phyloP scores from a whole-genome alignment of 2,797 vertebrate species.

The Sebastes miniatus region DNA sequence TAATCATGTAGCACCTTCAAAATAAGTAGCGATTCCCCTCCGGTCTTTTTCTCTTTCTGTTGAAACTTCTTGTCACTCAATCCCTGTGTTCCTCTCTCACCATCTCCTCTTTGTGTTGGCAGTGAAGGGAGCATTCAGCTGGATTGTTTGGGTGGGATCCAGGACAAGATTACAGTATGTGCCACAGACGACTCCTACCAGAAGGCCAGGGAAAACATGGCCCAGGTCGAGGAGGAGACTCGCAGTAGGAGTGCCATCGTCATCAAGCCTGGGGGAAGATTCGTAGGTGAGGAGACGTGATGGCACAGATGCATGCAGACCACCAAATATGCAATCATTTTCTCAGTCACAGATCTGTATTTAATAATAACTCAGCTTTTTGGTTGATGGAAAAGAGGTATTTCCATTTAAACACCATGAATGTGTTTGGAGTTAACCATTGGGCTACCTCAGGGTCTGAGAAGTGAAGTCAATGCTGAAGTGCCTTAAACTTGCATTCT shows the following conservation, averaged over 20 bases:
- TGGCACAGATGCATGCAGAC: not conserved
- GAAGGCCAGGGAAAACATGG: slow-evolving; percentile 97
- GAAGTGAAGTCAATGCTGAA: no score
- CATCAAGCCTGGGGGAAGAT: slow-evolving; percentile 95
- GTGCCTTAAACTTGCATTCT: no score
- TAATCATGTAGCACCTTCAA: not conserved
- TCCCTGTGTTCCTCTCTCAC: slow-evolving; percentile 3
- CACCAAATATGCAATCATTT: not conserved
- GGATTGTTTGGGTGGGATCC: slow-evolving; percentile 96
- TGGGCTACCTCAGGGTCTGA: no score
- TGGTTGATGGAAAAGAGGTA: not conserved
- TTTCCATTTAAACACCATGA: not conserved
- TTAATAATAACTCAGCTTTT: not conserved
- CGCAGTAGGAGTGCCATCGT: slow-evolving; percentile 95
- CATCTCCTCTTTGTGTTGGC: slow-evolving; percentile 51
- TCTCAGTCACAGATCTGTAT: not conserved
- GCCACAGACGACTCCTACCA: slow-evolving; percentile 98
- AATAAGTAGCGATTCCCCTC: not conserved
- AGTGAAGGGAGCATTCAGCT: slow-evolving; percentile 93
- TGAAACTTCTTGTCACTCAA: not conserved
- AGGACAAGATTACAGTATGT: slow-evolving; percentile 98
- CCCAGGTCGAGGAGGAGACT: slow-evolving; percentile 95
- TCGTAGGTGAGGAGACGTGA: slow-evolving; percentile 84
- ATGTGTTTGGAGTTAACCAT: not conserved
- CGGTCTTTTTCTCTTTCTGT: not conserved